Percentiles rank a stretch among this genome's conserved stretches.
Conservation (phyloP, 1,140 invertebrate genomes). For the Calephelis virginiensis region DNA sequence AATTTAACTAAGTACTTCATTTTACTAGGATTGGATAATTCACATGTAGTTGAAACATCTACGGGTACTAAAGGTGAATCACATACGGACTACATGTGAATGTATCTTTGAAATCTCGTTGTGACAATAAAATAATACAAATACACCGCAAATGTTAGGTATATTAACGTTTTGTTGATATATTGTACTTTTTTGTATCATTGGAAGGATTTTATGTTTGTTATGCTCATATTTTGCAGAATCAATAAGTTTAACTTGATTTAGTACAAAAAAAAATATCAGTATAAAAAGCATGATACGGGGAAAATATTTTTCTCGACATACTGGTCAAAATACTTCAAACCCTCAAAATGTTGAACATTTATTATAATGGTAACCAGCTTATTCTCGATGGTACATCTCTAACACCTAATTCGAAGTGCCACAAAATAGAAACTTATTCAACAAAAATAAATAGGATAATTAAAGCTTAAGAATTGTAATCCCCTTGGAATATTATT, state of each 20-base stretch:
- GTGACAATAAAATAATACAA: constrained; percentile 13
- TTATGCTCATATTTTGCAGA: constrained; percentile 5
- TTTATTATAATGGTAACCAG: constrained; percentile 8
- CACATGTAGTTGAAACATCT: constrained; percentile 10
- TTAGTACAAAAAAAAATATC: neutral
- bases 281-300: too few relatives aligned
- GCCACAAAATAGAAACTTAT: constrained; percentile 21
- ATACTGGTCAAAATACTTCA: neutral
- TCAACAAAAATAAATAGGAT: constrained; percentile 25
- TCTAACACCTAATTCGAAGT: constrained; percentile 10
- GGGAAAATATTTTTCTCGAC: neutral
- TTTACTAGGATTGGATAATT: constrained; percentile 30
- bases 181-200: constrained; percentile 22
- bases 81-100: constrained; percentile 11
- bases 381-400: constrained; percentile 1
- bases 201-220: constrained; percentile 19
- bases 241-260: constrained; percentile 8
- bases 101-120: constrained; percentile 9
- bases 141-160: neutral
- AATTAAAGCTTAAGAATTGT: constrained; percentile 23
- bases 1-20: constrained; percentile 52
- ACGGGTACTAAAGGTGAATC: neutral
- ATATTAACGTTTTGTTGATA: constrained; percentile 10
- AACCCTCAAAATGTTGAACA: neutral
- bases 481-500: constrained; percentile 17